Conservation (phyloP, 2,797 vertebrate genomes). For the Gymnopithys bicolor region DNA sequence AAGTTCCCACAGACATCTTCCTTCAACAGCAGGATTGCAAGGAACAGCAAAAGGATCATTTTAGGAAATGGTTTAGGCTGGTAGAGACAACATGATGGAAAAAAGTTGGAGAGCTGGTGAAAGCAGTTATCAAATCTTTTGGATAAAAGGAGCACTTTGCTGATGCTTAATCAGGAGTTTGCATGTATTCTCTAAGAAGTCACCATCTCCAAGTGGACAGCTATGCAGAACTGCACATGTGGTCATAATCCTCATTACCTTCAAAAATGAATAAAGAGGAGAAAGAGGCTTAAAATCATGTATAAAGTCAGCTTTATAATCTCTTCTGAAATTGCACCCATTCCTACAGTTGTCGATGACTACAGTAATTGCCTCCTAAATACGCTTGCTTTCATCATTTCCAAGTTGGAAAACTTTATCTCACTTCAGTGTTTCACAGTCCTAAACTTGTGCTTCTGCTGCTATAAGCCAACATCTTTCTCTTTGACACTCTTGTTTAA, state of each 20-base stretch:
- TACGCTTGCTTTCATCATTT: not conserved
- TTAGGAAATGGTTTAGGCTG: conserved; percentile 79
- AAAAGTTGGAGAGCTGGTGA: conserved; percentile 6
- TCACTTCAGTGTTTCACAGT: not conserved
- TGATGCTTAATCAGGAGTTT: conserved; percentile 46
- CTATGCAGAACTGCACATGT: conserved; percentile 19
- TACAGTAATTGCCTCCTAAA: not conserved
- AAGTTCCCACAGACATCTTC: conserved; percentile 79
- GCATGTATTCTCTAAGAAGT: conserved; percentile 47
- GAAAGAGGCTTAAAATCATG: not conserved
- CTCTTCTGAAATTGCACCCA: not conserved
- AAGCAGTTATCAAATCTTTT: conserved; percentile 35
- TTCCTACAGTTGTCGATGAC: not conserved
- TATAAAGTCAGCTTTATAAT: not conserved
- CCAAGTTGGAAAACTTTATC: not conserved
- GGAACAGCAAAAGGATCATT: conserved; percentile 84
- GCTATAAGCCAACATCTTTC: not conserved
- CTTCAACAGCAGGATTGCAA: conserved; percentile 82
- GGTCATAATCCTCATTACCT: conserved; percentile 76
- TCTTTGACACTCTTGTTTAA: not conserved
- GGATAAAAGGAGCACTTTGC: not conserved
- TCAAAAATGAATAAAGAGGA: conserved; percentile 57
- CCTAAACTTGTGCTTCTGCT: not conserved
- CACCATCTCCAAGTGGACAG: conserved; percentile 29
- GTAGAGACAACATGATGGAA: conserved; percentile 77